Conservation (phyloP, 2,888 invertebrate genomes). For the Epiblema foenella region DNA sequence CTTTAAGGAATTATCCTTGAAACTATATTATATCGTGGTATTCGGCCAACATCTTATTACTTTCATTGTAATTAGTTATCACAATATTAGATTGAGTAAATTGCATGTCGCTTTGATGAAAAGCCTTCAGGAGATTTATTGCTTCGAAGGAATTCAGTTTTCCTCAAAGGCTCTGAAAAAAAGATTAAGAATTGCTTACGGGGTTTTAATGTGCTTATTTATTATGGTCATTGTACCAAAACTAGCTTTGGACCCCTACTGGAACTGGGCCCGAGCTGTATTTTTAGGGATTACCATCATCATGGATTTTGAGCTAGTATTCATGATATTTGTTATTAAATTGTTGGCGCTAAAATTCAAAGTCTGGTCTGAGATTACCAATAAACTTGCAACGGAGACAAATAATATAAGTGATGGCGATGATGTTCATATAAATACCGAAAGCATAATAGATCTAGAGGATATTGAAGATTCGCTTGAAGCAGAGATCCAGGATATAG, state of each 20-base stretch:
- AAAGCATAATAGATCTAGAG: neutral
- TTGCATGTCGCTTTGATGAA: constrained; percentile 3
- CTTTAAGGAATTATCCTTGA: neutral
- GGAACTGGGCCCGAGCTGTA: constrained; percentile 23
- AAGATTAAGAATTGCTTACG: neutral
- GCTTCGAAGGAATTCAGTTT: neutral
- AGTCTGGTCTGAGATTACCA: constrained; percentile 3
- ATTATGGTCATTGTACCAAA: constrained; percentile 17
- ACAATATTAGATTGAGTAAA: constrained; percentile 19
- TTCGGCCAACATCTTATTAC: constrained; percentile 20
- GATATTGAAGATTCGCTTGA: neutral
- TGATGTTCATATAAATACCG: neutral
- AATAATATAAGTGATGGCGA: neutral
- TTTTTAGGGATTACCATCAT: constrained; percentile 16
- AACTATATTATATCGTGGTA: constrained; percentile 18
- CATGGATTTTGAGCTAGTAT: constrained; percentile 26
- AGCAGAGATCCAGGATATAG: neutral
- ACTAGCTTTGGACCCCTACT: constrained; percentile 19
- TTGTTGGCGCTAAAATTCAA: constrained; percentile 18
- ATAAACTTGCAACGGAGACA: neutral
- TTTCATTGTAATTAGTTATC: constrained; percentile 12
- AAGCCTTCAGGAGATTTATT: constrained; percentile 9
- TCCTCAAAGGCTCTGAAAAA: constrained; percentile 3
- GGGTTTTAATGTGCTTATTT: constrained; percentile 8
- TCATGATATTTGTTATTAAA: constrained; percentile 11